Percentiles rank a stretch among this genome's conserved stretches.
These are phyloP conservation scores for Vanacampus margaritifer DNA, from an alignment of 2,113 vertebrate species.

Conservation along the genomic window DNA sequence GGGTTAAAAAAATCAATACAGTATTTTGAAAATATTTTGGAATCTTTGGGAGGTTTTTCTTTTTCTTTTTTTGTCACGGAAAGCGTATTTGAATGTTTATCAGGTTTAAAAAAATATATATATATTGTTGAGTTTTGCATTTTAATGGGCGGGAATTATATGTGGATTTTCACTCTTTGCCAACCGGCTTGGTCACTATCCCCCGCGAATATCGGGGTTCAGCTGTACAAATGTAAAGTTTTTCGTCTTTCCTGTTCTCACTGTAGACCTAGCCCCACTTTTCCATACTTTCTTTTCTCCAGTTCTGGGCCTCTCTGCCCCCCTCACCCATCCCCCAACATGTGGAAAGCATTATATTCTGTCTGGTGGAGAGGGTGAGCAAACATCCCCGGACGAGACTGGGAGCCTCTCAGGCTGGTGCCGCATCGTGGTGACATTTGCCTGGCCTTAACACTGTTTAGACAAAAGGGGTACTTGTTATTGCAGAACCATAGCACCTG, in stretches of 20 bases:
- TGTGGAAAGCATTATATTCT: constrained; percentile 80
- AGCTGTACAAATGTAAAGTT: not conserved
- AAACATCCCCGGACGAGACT: constrained; percentile 56
- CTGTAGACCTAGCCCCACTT: constrained; percentile 10
- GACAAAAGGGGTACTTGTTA: constrained; percentile 68
- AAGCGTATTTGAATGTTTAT: no score
- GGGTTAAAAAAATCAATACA: no score
- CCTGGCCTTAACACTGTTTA: constrained; percentile 38
- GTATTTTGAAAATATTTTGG: no score
- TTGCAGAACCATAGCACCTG: constrained; percentile 59
- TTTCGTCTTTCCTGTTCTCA: constrained; percentile 8
- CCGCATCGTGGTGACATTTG: constrained; percentile 35
- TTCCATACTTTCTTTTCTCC: constrained; percentile 5
- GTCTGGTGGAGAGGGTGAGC: constrained; percentile 72
- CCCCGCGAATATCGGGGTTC: no score
- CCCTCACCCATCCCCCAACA: constrained; percentile 54
- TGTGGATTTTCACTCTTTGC: no score
- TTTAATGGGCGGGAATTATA: no score
- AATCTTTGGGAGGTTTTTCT: no score
- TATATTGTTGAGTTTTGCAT: no score
- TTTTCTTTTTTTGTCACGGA: no score
- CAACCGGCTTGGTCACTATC: no score
- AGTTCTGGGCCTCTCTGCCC: constrained; percentile 1
- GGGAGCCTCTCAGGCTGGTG: constrained; percentile 44
- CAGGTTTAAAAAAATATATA: no score